Percentiles rank a stretch among this genome's conserved stretches.
phyloP scores from a whole-genome alignment of 2,888 invertebrate species.

The Drosophila nr. medialis region DNA sequence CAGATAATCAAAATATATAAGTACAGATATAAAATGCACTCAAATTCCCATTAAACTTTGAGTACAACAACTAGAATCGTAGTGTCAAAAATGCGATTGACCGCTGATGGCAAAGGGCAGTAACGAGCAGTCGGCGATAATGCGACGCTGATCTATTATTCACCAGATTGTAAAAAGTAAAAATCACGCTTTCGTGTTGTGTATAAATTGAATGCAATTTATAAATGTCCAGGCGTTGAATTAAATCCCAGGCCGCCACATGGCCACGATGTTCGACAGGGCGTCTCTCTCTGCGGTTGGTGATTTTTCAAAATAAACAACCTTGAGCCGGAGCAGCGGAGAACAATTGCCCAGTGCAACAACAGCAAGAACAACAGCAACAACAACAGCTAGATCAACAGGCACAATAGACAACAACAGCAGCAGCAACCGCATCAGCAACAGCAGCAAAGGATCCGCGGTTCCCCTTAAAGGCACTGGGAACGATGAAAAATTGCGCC shows the following conservation, averaged over 20 bases:
- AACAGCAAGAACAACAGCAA: constrained; percentile 42
- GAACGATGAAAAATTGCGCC: constrained; percentile 81
- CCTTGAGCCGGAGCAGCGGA: constrained; percentile 69
- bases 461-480: constrained; percentile 65
- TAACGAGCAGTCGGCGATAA: constrained; percentile 50
- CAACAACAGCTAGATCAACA: constrained; percentile 36
- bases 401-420: constrained; percentile 67
- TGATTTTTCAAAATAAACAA: constrained; percentile 81
- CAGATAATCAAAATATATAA: not conserved
- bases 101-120: constrained; percentile 40
- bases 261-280: constrained; percentile 58
- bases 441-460: constrained; percentile 64
- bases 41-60: not conserved
- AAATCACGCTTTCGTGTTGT: constrained; percentile 82
- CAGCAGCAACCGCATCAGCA: constrained; percentile 35
- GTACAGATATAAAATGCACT: not conserved
- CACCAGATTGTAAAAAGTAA: constrained; percentile 80
- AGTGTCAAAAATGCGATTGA: constrained; percentile 36
- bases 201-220: constrained; percentile 84
- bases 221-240: constrained; percentile 83
- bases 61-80: constrained; percentile 7
- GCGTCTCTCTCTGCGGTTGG: constrained; percentile 53
- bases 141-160: constrained; percentile 78
- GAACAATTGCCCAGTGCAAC: constrained; percentile 71
- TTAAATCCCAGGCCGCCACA: constrained; percentile 77